Evolutionary conservation across 2,888 invertebrate species (phyloP).

Genomic region (Hemicrepidius hirtus): DNA sequence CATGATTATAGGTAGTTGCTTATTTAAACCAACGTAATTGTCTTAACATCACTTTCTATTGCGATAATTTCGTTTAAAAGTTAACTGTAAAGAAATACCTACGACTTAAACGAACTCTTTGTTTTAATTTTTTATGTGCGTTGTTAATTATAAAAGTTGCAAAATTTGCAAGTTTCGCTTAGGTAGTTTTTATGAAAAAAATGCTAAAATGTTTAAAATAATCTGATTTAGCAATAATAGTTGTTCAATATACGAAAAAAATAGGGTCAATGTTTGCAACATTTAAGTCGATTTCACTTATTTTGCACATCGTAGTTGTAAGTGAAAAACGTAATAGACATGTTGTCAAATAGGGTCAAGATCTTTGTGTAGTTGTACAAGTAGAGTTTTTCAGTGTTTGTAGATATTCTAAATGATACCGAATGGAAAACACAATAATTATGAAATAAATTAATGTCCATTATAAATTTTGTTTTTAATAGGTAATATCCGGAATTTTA

Average conservation of each 20-base stretch:
- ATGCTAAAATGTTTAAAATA: background rate
- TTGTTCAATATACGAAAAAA: conserved; percentile 3
- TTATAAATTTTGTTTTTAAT: no score
- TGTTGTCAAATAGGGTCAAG: conserved; percentile 11
- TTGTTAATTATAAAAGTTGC: background rate
- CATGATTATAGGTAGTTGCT: conserved; percentile 4
- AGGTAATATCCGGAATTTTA: no score
- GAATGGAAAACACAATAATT: no score
- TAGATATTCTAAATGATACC: no score
- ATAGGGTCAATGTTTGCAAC: conserved; percentile 36
- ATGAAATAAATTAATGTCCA: no score
- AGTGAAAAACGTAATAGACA: background rate
- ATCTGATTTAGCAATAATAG: conserved; percentile 8
- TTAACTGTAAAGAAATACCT: background rate
- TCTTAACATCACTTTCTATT: conserved; percentile 27
- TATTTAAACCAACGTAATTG: conserved; percentile 11
- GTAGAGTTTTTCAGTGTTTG: no score
- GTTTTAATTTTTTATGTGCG: background rate
- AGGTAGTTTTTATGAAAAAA: background rate
- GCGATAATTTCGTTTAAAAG: conserved; percentile 3
- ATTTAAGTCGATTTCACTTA: conserved; percentile 35
- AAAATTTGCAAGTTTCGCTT: background rate
- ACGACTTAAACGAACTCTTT: no score
- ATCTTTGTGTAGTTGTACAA: background rate
- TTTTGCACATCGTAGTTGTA: conserved; percentile 21